Base-by-base conservation (phyloP, 2,888 invertebrate species). In the Palloptera scutellata region DNA sequence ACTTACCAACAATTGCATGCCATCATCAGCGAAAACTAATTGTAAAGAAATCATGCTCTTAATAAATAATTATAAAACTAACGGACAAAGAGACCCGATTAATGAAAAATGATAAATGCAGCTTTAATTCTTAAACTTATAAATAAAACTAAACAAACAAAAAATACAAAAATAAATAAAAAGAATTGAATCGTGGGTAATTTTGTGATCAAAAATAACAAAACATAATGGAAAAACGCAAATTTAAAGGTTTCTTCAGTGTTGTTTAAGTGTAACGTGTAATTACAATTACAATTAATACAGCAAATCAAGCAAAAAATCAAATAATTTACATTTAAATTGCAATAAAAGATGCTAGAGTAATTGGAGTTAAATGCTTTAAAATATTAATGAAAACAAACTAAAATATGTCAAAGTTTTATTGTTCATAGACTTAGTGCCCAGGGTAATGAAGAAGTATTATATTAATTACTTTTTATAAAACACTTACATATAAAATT, bases 171-270 rank as follows among this genome's bases (percentile, higher is more conserved):
- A 48, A 48, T 11, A 48, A 48, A 48, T 48, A 48, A 48, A 48
- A 10, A 48, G 10, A 1, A 48, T 15, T 13, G n/a, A n/a, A n/a
- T n/a, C n/a, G n/a, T 48, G n/a, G 15, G 11, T 2, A 15, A 10
- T 48, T 30, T 30, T 30, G 30, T n/a, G 48, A 48, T n/a, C 11
- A 15, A 48, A 48, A 13, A 13, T n/a, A 48, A 48, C 48, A n/a
- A 48, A 3, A 45, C 17, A 40, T 57, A 55, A 13, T 30, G n/a
- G 13, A 52, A 42, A 43, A 64, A 20, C 40, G 15, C n/a, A 57
- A 64, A 12, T 42, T 40, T 42, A 52, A 62, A 52, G 64, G 64
- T 64, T 64, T 64, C 64, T 59, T 59, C 41, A 64, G 51, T 64
- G 43, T 54, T 40, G 41, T 62, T 43, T 53, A 62, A 30, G 11